Conservation (phyloP, 2,888 invertebrate species). For the Julus scandinavius region DNA sequence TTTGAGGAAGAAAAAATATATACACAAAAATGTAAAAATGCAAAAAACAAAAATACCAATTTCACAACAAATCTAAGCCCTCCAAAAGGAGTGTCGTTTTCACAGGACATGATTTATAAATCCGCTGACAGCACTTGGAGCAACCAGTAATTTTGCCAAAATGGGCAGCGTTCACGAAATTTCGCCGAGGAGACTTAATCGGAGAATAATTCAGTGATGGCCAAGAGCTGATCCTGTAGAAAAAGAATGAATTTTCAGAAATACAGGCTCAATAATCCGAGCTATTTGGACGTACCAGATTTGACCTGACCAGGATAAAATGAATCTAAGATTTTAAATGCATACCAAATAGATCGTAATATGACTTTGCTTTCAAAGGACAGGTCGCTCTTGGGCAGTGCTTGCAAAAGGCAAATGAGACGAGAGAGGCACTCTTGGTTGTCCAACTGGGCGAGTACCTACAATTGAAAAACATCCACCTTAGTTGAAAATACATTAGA, state of each 20-base stretch:
- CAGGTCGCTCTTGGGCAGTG: background rate
- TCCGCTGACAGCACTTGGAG: background rate
- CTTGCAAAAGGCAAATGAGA: slow-evolving; percentile 2
- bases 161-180: background rate
- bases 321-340: too few species aligned
- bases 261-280: too few species aligned
- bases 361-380: background rate
- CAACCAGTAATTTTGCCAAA: slow-evolving; percentile 11
- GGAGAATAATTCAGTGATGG: slow-evolving; percentile 37
- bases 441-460: slow-evolving; percentile 7
- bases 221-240: background rate
- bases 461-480: too few species aligned
- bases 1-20: background rate
- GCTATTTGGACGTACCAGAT: too few species aligned
- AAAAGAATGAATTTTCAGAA: too few species aligned
- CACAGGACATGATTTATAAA: background rate
- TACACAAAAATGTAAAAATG: background rate
- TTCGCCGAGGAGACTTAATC: background rate
- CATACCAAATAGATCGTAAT: background rate
- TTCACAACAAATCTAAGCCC: background rate
- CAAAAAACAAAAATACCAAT: background rate
- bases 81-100: background rate
- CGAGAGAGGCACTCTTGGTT: background rate
- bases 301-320: too few species aligned
- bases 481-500: too few species aligned